Evolutionary conservation across 1,140 invertebrate genomes (phyloP).

Genomic region (Drosophila arizonae): DNA sequence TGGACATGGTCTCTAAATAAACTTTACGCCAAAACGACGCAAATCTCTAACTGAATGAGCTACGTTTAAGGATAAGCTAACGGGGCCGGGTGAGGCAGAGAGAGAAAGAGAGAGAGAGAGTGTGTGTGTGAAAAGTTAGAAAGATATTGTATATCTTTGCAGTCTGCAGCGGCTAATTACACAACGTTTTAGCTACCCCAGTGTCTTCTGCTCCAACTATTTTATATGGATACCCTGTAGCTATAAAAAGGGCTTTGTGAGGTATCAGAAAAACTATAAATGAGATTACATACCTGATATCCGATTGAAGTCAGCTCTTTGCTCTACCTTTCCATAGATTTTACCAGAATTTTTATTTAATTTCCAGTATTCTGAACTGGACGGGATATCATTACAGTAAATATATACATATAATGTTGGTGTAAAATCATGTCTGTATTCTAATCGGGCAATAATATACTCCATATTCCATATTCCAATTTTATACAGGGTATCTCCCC

Average conservation of each 20-base stretch:
- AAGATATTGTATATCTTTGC: not conserved
- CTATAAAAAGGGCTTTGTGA: not conserved
- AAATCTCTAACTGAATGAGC: not conserved
- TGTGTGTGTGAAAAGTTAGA: not conserved
- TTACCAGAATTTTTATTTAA: no score
- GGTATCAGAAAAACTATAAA: not conserved
- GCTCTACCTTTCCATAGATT: no score
- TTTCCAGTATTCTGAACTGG: no score
- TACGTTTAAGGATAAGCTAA: not conserved
- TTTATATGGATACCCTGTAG: slow-evolving; percentile 8
- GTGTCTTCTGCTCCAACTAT: not conserved
- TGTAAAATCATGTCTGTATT: no score
- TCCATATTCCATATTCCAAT: no score
- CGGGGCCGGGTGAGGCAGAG: not conserved
- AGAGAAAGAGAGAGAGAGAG: no score
- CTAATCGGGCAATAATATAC: no score
- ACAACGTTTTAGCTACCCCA: not conserved
- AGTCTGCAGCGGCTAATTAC: slow-evolving; percentile 13
- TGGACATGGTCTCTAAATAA: slow-evolving; percentile 4
- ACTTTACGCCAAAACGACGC: not conserved
- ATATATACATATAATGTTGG: no score
- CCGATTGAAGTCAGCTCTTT: no score
- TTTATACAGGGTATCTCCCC: slow-evolving; percentile 6
- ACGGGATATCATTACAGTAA: no score
- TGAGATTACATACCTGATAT: not conserved